Evolutionary conservation across 2,113 vertebrate genomes (phyloP).

Genomic region (Catharus bicknelli): DNA sequence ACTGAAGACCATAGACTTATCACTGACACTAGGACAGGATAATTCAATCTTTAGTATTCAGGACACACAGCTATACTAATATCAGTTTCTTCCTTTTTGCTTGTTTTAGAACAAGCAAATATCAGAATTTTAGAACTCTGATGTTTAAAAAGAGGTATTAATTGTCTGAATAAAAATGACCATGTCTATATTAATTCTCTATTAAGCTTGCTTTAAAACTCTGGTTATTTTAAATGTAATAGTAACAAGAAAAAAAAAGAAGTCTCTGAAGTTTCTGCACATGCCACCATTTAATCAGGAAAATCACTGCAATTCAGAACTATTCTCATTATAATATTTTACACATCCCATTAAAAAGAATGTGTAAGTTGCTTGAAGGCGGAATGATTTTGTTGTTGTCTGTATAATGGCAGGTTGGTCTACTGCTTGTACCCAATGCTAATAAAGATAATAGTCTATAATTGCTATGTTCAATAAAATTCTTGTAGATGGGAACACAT

Average conservation of each 20-base stretch:
- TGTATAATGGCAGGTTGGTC: neutral
- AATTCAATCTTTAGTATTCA: neutral
- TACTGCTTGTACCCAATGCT: neutral
- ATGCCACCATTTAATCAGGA: neutral
- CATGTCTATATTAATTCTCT: neutral
- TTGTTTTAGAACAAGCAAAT: neutral
- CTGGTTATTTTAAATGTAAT: neutral
- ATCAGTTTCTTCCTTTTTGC: neutral
- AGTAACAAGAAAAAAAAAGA: neutral
- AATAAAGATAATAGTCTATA: conserved; percentile 43
- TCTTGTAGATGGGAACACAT: neutral
- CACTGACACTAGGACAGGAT: neutral
- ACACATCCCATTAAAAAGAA: neutral
- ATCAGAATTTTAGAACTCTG: neutral
- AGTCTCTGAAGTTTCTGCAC: neutral
- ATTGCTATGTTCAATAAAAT: conserved; percentile 13
- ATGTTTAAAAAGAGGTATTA: neutral
- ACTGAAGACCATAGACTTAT: neutral
- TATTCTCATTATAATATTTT: conserved; percentile 5
- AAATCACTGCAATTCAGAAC: neutral
- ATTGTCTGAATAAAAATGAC: neutral
- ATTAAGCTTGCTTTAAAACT: neutral
- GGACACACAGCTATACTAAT: neutral
- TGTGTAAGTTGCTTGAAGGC: neutral
- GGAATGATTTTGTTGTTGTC: conserved; percentile 15